These are phyloP conservation scores for Pediacus dermestoides DNA, from an alignment of 2,888 invertebrate species.

Conservation along the genomic window DNA sequence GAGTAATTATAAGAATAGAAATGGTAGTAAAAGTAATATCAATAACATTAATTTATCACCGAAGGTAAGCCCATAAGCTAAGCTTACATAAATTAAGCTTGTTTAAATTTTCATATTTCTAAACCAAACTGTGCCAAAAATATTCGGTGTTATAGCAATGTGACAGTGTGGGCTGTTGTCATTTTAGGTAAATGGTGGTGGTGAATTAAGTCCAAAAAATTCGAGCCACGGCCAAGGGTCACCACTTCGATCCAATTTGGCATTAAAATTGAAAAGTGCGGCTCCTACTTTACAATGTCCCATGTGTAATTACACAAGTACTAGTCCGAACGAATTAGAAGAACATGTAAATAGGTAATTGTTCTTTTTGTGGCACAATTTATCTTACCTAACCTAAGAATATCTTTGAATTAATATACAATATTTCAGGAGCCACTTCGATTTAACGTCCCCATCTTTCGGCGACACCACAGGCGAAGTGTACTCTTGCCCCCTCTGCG, in stretches of 20 bases:
- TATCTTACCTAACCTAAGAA: no score
- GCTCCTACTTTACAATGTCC: slow-evolving; percentile 63
- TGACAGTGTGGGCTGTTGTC: slow-evolving; percentile 1
- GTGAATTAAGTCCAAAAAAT: slow-evolving; percentile 45
- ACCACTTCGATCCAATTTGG: slow-evolving; percentile 67
- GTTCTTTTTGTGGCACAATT: no score
- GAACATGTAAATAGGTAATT: slow-evolving; percentile 70
- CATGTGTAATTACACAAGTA: slow-evolving; percentile 72
- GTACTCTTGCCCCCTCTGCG: slow-evolving; percentile 77
- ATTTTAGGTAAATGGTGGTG: slow-evolving; percentile 46
- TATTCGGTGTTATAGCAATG: neutral
- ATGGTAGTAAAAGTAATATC: slow-evolving; percentile 38
- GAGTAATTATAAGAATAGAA: slow-evolving; percentile 32
- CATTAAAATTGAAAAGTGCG: slow-evolving; percentile 63
- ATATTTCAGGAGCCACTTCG: slow-evolving; percentile 68
- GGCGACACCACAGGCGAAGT: slow-evolving; percentile 50
- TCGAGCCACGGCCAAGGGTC: slow-evolving; percentile 68
- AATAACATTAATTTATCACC: slow-evolving; percentile 48
- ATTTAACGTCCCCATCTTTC: slow-evolving; percentile 71
- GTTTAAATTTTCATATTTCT: slow-evolving; percentile 8
- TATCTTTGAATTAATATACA: no score
- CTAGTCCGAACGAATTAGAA: slow-evolving; percentile 69
- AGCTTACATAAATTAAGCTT: slow-evolving; percentile 4
- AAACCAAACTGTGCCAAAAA: neutral
- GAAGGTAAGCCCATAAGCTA: slow-evolving; percentile 38